A percentile compares a stretch with the other conserved stretches of the same genome.
These are phyloP conservation scores for Tuta absoluta DNA, from an alignment of 2,888 invertebrate genomes.

Conservation along the genomic window DNA sequence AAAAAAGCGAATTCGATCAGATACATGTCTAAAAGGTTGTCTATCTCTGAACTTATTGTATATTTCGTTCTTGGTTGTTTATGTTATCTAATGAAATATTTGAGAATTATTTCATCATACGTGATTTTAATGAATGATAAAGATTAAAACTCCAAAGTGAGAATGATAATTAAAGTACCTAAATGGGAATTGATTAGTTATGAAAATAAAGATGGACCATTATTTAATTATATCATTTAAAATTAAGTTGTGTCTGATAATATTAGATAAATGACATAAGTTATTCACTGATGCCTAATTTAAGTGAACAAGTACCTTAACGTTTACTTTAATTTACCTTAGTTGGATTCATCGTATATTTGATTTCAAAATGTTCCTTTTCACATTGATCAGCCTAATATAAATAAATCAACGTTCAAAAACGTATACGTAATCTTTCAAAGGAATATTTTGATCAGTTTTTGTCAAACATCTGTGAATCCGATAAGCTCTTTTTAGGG, in stretches of 20 bases:
- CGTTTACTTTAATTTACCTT: constrained; percentile 3
- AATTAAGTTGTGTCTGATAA: constrained; percentile 31
- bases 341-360: constrained; percentile 28
- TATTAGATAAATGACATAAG: constrained; percentile 1
- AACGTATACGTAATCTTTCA: constrained; percentile 55
- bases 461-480: constrained; percentile 31
- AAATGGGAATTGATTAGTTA: constrained; percentile 63
- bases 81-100: neutral
- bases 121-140: constrained; percentile 28
- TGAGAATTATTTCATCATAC: neutral
- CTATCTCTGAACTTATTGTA: neutral
- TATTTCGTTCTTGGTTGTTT: constrained; percentile 2
- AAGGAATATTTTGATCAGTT: constrained; percentile 35
- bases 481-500: constrained; percentile 33
- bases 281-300: constrained; percentile 13
- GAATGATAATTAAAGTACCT: constrained; percentile 18
- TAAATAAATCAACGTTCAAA: constrained; percentile 47
- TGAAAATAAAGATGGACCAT: constrained; percentile 38
- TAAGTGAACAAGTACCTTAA: constrained; percentile 6
- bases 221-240: constrained; percentile 34
- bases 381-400: constrained; percentile 1
- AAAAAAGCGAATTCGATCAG: constrained; percentile 72
- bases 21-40: constrained; percentile 80
- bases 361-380: constrained; percentile 33
- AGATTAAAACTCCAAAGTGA: constrained; percentile 25